Conservation (phyloP, 2,888 invertebrate genomes). For the Altica lythri region DNA sequence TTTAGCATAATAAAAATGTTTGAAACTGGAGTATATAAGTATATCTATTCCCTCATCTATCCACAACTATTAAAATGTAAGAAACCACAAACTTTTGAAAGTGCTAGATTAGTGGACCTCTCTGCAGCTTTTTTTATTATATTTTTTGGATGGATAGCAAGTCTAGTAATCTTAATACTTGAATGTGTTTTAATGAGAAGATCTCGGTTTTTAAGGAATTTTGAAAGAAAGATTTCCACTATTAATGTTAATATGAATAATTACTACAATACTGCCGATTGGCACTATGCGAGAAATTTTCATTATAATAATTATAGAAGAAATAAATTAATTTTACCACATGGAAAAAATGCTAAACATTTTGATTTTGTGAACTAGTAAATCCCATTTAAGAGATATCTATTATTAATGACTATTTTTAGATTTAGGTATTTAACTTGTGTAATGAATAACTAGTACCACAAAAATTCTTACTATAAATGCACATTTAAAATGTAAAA, state of each 20-base stretch:
- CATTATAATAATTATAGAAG: not conserved
- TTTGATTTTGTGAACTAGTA: not conserved
- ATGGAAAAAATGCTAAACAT: not conserved
- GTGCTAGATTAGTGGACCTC: slow-evolving; percentile 64
- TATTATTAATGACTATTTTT: no score
- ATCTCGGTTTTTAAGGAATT: slow-evolving; percentile 14
- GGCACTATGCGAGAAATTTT: not conserved
- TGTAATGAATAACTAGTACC: no score
- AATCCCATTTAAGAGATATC: no score
- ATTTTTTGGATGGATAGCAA: slow-evolving; percentile 55
- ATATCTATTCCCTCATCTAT: slow-evolving; percentile 47
- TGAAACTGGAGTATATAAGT: slow-evolving; percentile 38
- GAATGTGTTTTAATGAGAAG: slow-evolving; percentile 40
- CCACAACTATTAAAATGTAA: slow-evolving; percentile 63
- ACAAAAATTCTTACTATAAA: no score
- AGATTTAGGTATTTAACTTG: no score
- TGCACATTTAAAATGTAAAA: no score
- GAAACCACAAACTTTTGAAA: slow-evolving; percentile 62
- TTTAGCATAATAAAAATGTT: slow-evolving; percentile 51
- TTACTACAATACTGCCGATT: not conserved
- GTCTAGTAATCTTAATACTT: slow-evolving; percentile 33
- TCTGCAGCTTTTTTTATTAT: slow-evolving; percentile 62
- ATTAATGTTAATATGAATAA: not conserved
- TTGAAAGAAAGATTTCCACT: slow-evolving; percentile 14
- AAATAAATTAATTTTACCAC: not conserved